These are phyloP conservation scores for Danionella dracula DNA, from an alignment of 2,797 vertebrate species.

Conservation along the genomic window DNA sequence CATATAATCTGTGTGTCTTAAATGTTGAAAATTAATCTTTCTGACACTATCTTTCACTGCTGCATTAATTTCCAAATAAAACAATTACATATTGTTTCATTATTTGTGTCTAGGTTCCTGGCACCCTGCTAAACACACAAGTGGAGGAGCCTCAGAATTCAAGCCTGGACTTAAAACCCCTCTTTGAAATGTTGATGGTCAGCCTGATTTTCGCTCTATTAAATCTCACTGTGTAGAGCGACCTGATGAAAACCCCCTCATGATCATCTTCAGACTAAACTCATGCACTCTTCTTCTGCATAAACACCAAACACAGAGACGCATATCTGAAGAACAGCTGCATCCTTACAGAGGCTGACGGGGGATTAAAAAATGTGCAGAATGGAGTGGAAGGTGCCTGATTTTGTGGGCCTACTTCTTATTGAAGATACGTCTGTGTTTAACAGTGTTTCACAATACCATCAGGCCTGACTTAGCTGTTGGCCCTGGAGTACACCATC, in stretches of 20 bases:
- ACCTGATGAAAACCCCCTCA: constrained; percentile 5
- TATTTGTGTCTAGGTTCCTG: background rate
- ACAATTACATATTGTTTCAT: no score
- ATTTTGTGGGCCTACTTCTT: constrained; percentile 25
- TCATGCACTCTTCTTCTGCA: constrained; percentile 46
- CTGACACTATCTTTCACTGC: no score
- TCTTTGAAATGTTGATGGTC: background rate
- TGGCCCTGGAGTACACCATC: constrained; percentile 10
- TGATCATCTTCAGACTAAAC: constrained; percentile 36
- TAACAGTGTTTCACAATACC: constrained; percentile 1
- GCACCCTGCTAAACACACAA: background rate
- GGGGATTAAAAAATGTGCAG: background rate
- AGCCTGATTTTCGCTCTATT: constrained; percentile 10
- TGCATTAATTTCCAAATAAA: no score
- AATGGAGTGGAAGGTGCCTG: constrained; percentile 20
- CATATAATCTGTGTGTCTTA: no score
- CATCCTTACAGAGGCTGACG: no score
- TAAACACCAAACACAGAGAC: constrained; percentile 40
- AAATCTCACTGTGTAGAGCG: constrained; percentile 19
- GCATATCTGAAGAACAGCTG: constrained; percentile 53
- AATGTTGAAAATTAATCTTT: no score
- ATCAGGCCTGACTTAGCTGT: background rate
- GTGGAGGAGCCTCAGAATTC: background rate
- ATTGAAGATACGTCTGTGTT: background rate
- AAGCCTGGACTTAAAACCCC: background rate